Percentiles rank a stretch among this genome's conserved stretches.
These are phyloP conservation scores for Chaenodraco wilsoni DNA, from an alignment of 2,797 vertebrate genomes.

Conservation along the genomic window DNA sequence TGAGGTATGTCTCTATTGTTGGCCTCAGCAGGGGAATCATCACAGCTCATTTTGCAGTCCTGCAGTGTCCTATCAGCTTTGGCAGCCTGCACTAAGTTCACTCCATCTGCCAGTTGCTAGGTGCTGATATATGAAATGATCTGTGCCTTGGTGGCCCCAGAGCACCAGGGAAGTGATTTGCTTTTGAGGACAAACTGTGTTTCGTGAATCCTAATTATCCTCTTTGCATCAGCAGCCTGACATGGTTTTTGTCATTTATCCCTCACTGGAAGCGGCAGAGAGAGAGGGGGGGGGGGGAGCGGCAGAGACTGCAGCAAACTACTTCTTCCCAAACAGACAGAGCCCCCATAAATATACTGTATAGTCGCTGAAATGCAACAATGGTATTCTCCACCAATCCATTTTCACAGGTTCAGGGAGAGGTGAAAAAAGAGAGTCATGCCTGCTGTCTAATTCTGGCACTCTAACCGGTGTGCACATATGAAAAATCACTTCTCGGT, in stretches of 20 bases:
- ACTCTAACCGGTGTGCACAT: slow-evolving; percentile 32
- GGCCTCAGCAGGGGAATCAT: slow-evolving; percentile 81
- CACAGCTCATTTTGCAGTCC: slow-evolving; percentile 81
- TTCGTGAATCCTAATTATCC: slow-evolving; percentile 87
- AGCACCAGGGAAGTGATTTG: slow-evolving; percentile 85
- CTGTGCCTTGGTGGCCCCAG: slow-evolving; percentile 80
- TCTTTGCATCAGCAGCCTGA: slow-evolving; percentile 74
- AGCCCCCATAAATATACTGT: slow-evolving; percentile 31
- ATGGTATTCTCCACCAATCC: slow-evolving; percentile 52
- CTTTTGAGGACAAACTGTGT: slow-evolving; percentile 84
- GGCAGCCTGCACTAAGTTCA: slow-evolving; percentile 81
- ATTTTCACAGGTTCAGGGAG: slow-evolving; percentile 57
- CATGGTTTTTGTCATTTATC: slow-evolving; percentile 74
- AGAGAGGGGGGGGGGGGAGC: neutral
- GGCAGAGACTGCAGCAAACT: slow-evolving; percentile 50
- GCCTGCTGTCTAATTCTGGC: slow-evolving; percentile 48
- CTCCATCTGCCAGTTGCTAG: slow-evolving; percentile 86
- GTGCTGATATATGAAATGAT: slow-evolving; percentile 87
- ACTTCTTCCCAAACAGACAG: slow-evolving; percentile 53
- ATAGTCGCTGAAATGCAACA: slow-evolving; percentile 43
- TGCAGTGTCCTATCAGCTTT: slow-evolving; percentile 82
- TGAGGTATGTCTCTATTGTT: slow-evolving; percentile 78
- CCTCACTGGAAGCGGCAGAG: slow-evolving; percentile 56
- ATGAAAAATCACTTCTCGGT: slow-evolving; percentile 58
- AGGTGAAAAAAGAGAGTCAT: slow-evolving; percentile 38